Evolutionary conservation across 2,113 vertebrate species (phyloP).

Genomic region (Gymnogyps californianus): DNA sequence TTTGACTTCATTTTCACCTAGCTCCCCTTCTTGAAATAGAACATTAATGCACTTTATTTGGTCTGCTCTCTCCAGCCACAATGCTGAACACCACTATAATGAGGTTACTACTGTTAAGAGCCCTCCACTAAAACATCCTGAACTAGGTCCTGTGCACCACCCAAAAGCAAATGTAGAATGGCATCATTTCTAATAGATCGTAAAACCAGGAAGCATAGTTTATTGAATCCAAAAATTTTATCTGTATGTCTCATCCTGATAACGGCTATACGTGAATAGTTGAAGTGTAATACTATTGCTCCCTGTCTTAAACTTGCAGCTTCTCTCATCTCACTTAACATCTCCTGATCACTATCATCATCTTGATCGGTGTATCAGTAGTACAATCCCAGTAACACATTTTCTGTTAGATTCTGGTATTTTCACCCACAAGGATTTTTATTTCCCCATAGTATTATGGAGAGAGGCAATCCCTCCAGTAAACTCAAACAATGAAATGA

Average conservation of each 20-base stretch:
- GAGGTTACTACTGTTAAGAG: not conserved
- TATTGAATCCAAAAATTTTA: not conserved
- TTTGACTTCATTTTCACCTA: not conserved
- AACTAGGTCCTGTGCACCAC: not conserved
- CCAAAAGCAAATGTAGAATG: not conserved
- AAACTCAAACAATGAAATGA: slow-evolving; percentile 67
- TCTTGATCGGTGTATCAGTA: not conserved
- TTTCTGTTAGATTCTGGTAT: not conserved
- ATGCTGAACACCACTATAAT: not conserved
- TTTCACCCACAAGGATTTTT: not conserved
- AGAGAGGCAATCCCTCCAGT: slow-evolving; percentile 50
- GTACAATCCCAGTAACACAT: not conserved
- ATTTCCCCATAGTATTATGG: not conserved
- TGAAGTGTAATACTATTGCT: not conserved
- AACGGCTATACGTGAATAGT: not conserved
- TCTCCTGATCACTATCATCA: not conserved
- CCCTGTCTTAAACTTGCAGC: not conserved
- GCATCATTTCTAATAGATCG: not conserved
- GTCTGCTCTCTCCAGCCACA: not conserved
- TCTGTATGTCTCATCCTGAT: not conserved
- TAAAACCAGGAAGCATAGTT: not conserved
- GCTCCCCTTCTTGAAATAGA: not conserved
- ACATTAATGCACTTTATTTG: not conserved
- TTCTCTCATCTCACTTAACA: not conserved
- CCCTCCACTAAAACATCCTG: not conserved